Base-by-base conservation (phyloP, 2,888 invertebrate species). In the Terebella lapidaria region DNA sequence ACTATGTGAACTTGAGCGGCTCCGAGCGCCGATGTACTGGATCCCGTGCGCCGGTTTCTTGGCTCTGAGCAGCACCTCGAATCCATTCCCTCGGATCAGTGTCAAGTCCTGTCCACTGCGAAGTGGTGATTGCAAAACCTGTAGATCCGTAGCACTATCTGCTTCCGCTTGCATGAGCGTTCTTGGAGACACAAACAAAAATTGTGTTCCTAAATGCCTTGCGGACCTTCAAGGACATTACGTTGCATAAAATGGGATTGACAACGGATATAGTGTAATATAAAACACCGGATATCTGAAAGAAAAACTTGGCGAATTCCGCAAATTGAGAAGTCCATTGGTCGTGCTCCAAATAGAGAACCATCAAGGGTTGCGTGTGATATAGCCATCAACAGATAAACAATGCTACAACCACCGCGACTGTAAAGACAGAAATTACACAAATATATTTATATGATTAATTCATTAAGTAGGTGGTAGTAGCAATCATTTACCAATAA, bases 151-250 rank as follows among this genome's bases (percentile, higher is more conserved):
- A 27, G 28, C 27, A 53, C 53, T 4, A 15, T 53, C 26, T 5
- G 26, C 26, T 15, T 53, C 5, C 4, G 26, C 53, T 28, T 25
- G 15, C 10, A 4, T 26, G 10, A 10, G 15, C 27, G 26, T 28
- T 28, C 5, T 28, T 28, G 25, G n/a, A n/a, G n/a, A 30, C 56
- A 67, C 22, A 58, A 56, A 28, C 58, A 20, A 53, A 71, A 22
- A 81, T 67, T 2, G 81, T 80, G 60, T 77, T 93, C 88, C 89
- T 90, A 81, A 94, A 94, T 52, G 94, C 94, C 69, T 90, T 89
- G 53, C 94, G 85, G 78, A 94, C 95, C 80, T 94, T 93, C 79
- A 91, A 88, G 10, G 93, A 94, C 93, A 95, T 92, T 58, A 93
- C 89, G 81, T 94, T 91, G 82, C 95, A 95, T 45, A 94, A 85